Conservation (phyloP, 2,888 invertebrate species). For the Euzophera pinguis region DNA sequence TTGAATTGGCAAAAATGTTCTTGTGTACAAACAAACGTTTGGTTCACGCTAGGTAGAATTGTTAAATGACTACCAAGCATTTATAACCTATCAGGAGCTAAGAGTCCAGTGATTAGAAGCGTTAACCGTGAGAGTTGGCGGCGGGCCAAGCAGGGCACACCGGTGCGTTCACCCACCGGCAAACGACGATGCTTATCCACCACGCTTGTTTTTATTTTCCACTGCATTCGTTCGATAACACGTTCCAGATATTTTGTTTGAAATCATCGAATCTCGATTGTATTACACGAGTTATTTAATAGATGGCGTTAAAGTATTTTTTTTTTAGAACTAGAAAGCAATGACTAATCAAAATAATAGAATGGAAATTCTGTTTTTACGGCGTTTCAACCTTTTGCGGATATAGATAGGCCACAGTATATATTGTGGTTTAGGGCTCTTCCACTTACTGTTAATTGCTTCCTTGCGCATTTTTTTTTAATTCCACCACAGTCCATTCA, state of each 20-base stretch:
- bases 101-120: constrained; percentile 68
- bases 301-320: constrained; percentile 2
- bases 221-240: constrained; percentile 8
- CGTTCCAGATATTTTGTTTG: constrained; percentile 10
- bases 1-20: too few species aligned
- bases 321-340: too few species aligned
- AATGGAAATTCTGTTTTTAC: neutral
- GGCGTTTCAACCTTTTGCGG: too few species aligned
- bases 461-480: too few species aligned
- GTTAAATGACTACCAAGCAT: constrained; percentile 62
- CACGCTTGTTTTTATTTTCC: constrained; percentile 49
- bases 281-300: neutral
- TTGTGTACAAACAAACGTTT: neutral
- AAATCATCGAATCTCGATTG: neutral
- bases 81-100: constrained; percentile 63
- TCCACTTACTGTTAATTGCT: too few species aligned
- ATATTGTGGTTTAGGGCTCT: too few species aligned
- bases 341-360: too few species aligned
- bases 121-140: constrained; percentile 74
- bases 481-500: too few species aligned
- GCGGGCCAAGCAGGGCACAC: constrained; percentile 68
- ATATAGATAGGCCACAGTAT: too few species aligned
- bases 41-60: constrained; percentile 36
- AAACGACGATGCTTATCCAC: constrained; percentile 39
- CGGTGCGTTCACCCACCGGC: constrained; percentile 70